A percentile compares a stretch with the other conserved stretches of the same genome.
phyloP scores from a whole-genome alignment of 1,140 invertebrate genomes.

The Trissolcus basalis region DNA sequence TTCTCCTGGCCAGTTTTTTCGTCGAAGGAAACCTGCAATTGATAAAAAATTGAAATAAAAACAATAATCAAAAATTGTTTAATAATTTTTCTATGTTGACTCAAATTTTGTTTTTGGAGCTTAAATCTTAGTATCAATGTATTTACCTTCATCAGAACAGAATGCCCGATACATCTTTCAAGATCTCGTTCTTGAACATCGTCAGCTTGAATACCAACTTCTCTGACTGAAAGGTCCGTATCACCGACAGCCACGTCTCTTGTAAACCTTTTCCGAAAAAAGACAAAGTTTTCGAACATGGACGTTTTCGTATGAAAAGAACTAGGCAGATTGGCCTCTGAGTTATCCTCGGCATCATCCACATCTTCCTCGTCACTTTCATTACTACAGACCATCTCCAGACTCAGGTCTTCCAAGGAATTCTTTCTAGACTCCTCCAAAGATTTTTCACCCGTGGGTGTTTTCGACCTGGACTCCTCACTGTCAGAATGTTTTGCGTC shows the following conservation, averaged over 20 bases:
- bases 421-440: no score
- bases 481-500: not conserved
- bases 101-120: no score
- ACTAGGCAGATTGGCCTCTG: not conserved
- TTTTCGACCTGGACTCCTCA: not conserved
- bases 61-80: not conserved
- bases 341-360: constrained; percentile 10
- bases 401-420: constrained; percentile 41
- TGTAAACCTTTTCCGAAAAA: constrained; percentile 55
- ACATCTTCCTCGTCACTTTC: constrained; percentile 63
- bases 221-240: constrained; percentile 7
- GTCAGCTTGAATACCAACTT: constrained; percentile 63
- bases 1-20: constrained; percentile 11
- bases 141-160: constrained; percentile 56
- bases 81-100: not conserved
- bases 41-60: not conserved
- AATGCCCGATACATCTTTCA: constrained; percentile 67
- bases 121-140: no score
- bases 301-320: constrained; percentile 7
- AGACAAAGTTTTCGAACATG: constrained; percentile 53
- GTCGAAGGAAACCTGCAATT: not conserved
- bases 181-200: constrained; percentile 63
- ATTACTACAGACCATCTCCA: constrained; percentile 70
- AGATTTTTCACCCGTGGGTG: not conserved
- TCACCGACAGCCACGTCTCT: constrained; percentile 56